Base-by-base conservation (phyloP, 2,888 invertebrate species). In the Coremacera marginata region DNA sequence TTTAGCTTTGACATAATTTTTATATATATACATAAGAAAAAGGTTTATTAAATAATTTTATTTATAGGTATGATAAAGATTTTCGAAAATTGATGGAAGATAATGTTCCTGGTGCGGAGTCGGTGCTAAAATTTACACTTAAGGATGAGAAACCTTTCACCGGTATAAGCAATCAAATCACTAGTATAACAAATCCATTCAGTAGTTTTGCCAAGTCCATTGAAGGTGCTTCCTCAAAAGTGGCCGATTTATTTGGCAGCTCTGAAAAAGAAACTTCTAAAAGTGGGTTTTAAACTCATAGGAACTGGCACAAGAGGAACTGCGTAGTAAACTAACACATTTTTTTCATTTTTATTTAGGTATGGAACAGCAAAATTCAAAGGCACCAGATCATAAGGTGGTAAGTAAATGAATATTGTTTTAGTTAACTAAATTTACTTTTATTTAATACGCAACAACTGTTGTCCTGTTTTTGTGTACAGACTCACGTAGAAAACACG, bases 11-110 rank as follows among this genome's bases (percentile, higher is more conserved):
- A n/a, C n/a, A n/a, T n/a, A n/a, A n/a, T n/a, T n/a, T n/a, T n/a
- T n/a, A n/a, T 31, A 31, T 31, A 31, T 31, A 7, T 11, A 44
- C 11, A 14, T 44, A 44, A 11, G 44, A 11, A 44, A 37, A 37
- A 9, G 9, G 14, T 76, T 22, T 52, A 19, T 74, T 22, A 27
- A 5, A 27, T 25, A 22, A 44, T 77, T 7, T 16, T 55, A 16
- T 70, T 79, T 79, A 37, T 74, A 90, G 89, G 79, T 87, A 89
- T 81, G 89, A 90, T 76, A 83, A 84, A 31, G 86, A 87, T 65
- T 89, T 90, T 80, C 89, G 90, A 31, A 86, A 87, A 84, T 80
- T 83, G 74, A 81, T 90, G 37, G 89, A 88, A 75, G 82, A 84
- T 49, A 89, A 87, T 79, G 86, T 89, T 31, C 90, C 90, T 19